Evolutionary conservation across 2,888 invertebrate species (phyloP).

Genomic region (Thereva nobilitata): DNA sequence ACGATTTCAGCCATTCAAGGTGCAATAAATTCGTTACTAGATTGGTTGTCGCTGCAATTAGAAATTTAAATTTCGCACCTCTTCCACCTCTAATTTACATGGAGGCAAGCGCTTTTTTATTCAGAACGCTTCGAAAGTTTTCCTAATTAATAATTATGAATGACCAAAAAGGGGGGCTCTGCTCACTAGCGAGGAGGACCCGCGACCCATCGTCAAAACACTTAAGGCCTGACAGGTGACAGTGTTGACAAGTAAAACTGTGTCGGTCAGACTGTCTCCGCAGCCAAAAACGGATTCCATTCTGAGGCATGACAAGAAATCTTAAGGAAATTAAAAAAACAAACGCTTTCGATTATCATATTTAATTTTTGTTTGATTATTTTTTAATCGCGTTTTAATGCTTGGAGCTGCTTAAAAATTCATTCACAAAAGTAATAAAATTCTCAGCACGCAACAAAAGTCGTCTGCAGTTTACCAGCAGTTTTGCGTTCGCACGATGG

Average conservation of each 20-base stretch:
- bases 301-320: too few relatives aligned
- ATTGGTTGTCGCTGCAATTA: too few relatives aligned
- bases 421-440: slow-evolving; percentile 33
- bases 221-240: slow-evolving; percentile 30
- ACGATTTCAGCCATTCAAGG: too few relatives aligned
- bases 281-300: slow-evolving; percentile 3
- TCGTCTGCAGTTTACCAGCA: slow-evolving; percentile 27
- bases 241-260: slow-evolving; percentile 19
- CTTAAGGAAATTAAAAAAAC: neutral
- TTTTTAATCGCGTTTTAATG: slow-evolving; percentile 34
- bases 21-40: too few relatives aligned
- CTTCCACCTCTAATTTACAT: too few relatives aligned
- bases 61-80: too few relatives aligned
- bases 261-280: slow-evolving; percentile 4
- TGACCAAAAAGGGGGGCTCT: too few relatives aligned
- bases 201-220: neutral
- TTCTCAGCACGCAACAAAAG: slow-evolving; percentile 32
- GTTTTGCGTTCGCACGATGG: slow-evolving; percentile 21
- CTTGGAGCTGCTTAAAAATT: slow-evolving; percentile 25
- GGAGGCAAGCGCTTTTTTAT: too few relatives aligned
- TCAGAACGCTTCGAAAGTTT: too few relatives aligned
- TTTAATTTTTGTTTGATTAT: slow-evolving; percentile 10
- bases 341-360: slow-evolving; percentile 18
- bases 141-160: too few relatives aligned
- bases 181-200: too few relatives aligned